Percentiles rank a stretch among this genome's conserved stretches.
Evolutionary conservation across 2,888 invertebrate species (phyloP).

Genomic region (Ormyrus pomaceus): DNA sequence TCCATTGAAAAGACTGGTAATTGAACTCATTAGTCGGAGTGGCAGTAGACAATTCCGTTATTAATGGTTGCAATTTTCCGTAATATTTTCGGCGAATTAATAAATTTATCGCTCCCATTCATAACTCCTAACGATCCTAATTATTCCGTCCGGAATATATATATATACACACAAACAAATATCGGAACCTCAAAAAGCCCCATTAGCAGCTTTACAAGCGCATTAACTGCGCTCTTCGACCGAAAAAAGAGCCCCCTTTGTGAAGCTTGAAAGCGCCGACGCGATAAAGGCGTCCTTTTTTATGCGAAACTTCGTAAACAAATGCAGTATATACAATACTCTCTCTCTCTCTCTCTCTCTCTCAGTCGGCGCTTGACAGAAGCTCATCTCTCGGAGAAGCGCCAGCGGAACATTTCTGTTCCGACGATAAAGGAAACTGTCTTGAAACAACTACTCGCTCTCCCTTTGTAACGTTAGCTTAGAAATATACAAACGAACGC

Average conservation of each 20-base stretch:
- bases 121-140: conserved; percentile 3
- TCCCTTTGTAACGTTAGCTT: conserved; percentile 43
- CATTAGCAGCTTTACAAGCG: too few species aligned
- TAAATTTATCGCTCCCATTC: conserved; percentile 8
- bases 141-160: neutral
- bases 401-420: conserved; percentile 13
- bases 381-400: conserved; percentile 27
- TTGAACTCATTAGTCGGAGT: conserved; percentile 29
- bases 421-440: conserved; percentile 50
- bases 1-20: conserved; percentile 7
- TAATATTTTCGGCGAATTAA: conserved; percentile 26
- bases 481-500: conserved; percentile 37
- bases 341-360: too few species aligned
- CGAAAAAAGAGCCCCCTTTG: neutral
- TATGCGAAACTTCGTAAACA: conserved; percentile 32
- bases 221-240: neutral
- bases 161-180: conserved; percentile 1
- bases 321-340: neutral
- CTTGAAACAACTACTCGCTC: conserved; percentile 27
- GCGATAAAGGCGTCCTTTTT: neutral
- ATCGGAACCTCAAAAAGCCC: neutral
- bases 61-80: conserved; percentile 28
- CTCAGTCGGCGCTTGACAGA: conserved; percentile 7
- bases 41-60: conserved; percentile 1
- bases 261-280: too few species aligned